These are phyloP conservation scores for Carassius gibelio DNA, from an alignment of 2,113 vertebrate species.

Conservation along the genomic window DNA sequence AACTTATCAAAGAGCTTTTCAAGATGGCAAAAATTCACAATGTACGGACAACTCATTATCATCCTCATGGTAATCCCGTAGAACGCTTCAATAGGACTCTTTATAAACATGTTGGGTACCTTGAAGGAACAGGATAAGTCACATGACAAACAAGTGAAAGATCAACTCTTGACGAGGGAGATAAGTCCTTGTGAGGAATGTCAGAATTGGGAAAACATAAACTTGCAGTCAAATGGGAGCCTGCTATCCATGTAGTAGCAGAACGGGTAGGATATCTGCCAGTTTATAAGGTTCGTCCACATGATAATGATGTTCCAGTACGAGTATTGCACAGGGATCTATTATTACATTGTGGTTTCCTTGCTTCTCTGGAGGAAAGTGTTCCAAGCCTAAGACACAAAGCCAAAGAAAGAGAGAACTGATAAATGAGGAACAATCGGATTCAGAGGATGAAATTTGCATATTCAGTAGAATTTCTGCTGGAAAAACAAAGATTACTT, in stretches of 20 bases:
- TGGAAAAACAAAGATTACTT: neutral
- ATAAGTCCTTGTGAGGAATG: too few relatives aligned
- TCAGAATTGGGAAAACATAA: too few relatives aligned
- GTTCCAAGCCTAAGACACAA: neutral
- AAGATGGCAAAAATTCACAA: neutral
- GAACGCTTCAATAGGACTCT: neutral
- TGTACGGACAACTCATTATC: neutral
- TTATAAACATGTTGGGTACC: neutral
- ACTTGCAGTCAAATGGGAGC: too few relatives aligned
- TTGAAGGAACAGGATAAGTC: neutral
- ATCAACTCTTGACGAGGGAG: too few relatives aligned
- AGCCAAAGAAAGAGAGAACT: neutral
- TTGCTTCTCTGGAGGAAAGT: neutral
- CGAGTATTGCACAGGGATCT: constrained; percentile 3
- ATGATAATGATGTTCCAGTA: neutral
- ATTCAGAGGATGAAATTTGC: constrained; percentile 9
- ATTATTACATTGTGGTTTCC: neutral
- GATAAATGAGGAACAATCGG: neutral
- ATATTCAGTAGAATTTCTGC: neutral
- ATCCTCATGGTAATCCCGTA: neutral
- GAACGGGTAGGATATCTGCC: neutral
- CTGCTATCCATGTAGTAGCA: too few relatives aligned
- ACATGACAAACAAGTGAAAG: too few relatives aligned
- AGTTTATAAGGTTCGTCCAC: neutral
- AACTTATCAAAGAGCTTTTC: neutral